Conservation (phyloP, 2,113 vertebrate genomes). For the Gallinago media region DNA sequence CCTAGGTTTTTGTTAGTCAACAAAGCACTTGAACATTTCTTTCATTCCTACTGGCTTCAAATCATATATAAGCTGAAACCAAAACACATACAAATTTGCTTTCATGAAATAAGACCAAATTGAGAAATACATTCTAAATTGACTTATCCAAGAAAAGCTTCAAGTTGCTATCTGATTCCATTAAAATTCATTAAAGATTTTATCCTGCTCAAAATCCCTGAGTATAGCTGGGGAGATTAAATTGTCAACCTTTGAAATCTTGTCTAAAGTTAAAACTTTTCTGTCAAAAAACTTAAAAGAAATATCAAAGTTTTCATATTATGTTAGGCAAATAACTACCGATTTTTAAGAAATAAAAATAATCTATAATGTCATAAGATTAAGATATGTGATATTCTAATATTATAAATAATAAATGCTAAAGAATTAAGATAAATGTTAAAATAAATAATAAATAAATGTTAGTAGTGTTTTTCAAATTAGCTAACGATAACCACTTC, state of each 20-base stretch:
- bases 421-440: no score
- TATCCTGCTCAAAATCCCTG: neutral
- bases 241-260: neutral
- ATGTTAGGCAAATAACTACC: neutral
- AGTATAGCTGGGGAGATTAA: neutral
- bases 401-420: no score
- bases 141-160: neutral
- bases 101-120: neutral
- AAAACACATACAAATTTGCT: neutral
- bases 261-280: neutral
- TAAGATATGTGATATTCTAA: neutral
- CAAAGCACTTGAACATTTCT: neutral
- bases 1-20: neutral
- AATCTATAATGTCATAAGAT: neutral
- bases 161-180: neutral
- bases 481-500: neutral
- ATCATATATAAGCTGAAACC: neutral
- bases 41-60: neutral
- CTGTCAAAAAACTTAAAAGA: neutral
- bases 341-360: conserved; percentile 1
- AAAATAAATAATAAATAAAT: neutral
- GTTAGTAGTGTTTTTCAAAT: neutral
- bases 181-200: neutral
- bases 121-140: neutral
- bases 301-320: neutral